Base-by-base conservation (phyloP, 2,888 invertebrate genomes). In the Latrodectus elegans region DNA sequence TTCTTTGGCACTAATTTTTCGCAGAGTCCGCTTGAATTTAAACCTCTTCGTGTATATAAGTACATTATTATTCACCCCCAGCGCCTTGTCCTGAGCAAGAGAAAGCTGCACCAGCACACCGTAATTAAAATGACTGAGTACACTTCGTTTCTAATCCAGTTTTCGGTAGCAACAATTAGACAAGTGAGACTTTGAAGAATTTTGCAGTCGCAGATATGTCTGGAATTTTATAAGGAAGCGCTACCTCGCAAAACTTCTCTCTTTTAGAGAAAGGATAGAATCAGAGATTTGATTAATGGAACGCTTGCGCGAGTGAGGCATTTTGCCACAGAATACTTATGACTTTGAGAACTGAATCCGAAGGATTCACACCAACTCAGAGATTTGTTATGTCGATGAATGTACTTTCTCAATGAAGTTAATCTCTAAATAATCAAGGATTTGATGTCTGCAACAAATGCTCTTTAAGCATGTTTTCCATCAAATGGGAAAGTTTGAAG, bases 121-220 rank as follows among this genome's bases (percentile, higher is more conserved):
- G 80, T 81, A 73, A 81, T 81, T 81, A 81, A 81, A 81, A 81
- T 81, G 81, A 81, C 81, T 52, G 38, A 81, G 53, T 52, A 74
- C 26, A 74, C 67, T 53, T 53, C 51, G 80, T 51, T 80, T 68
- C 72, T 71, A 72, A 80, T 72, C 64, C 80, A 55, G 38, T 78
- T 78, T 78, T 70, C 78, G 55, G 52, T 68, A 65, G 78, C 78
- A 78, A 78, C 78, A 78, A 78, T 78, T 78, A 78, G 70, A 55
- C 53, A 52, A 52, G 71, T 38, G 38, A 38, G 38, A 38, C 51
- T 77, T 67, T 77, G 67, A 77, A 77, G 76, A 77, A 77, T 77
- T n/a, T 38, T 26, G 49, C 22, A 22, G 72, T 64, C 22, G 53
- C 74, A 12, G 81, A 22, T 51, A 74, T 26, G 73, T 51, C 72